Conservation (phyloP, 2,797 vertebrate genomes). For the Xyrichtys novacula region DNA sequence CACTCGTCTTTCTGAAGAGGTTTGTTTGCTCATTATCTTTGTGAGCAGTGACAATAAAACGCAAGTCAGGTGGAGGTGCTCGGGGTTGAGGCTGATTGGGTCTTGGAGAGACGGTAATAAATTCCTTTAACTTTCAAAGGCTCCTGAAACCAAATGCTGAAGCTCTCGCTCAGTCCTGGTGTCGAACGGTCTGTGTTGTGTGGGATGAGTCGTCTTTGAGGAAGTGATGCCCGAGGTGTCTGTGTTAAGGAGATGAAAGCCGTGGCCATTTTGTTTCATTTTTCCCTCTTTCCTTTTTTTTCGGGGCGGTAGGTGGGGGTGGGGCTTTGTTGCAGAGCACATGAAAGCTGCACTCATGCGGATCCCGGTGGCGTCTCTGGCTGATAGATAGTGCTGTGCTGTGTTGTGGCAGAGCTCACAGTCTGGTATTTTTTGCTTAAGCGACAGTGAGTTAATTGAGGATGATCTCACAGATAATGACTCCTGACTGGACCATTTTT, state of each 20-base stretch:
- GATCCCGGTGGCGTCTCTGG: slow-evolving; percentile 1
- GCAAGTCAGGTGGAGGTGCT: background rate
- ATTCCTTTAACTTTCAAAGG: background rate
- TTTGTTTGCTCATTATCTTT: background rate
- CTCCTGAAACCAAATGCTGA: background rate
- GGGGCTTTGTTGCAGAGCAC: slow-evolving; percentile 15
- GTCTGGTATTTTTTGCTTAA: slow-evolving; percentile 52
- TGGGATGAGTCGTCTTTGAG: slow-evolving; percentile 27
- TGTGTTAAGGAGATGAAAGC: slow-evolving; percentile 41
- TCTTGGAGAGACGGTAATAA: background rate
- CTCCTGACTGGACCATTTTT: slow-evolving; percentile 55
- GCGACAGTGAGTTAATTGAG: slow-evolving; percentile 66
- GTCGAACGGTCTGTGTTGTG: slow-evolving; percentile 7
- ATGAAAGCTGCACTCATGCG: slow-evolving; percentile 14
- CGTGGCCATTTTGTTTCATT: slow-evolving; percentile 34
- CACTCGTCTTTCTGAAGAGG: background rate
- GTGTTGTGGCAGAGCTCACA: slow-evolving; percentile 12
- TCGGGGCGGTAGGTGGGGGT: background rate
- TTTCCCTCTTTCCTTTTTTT: background rate
- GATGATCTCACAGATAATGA: slow-evolving; percentile 70
- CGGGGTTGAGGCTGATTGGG: background rate
- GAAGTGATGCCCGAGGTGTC: slow-evolving; percentile 31
- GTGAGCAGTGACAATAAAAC: background rate
- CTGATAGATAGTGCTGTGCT: slow-evolving; percentile 3
- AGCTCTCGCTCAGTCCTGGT: background rate